These are phyloP conservation scores for Muscicapa striata DNA, from an alignment of 2,797 vertebrate species.

Conservation along the genomic window DNA sequence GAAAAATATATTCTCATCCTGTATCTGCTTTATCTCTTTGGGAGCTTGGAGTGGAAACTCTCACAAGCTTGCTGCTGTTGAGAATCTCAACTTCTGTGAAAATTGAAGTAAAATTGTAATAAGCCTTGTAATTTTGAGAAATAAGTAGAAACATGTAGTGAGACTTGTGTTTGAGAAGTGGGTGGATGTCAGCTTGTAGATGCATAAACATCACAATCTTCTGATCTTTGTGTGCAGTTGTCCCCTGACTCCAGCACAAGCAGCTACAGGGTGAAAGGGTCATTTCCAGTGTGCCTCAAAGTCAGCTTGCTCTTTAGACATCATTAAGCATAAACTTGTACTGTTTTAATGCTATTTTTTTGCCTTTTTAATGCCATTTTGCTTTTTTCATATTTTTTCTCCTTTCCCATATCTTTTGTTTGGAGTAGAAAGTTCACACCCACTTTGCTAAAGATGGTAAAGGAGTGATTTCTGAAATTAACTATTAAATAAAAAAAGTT, in stretches of 20 bases:
- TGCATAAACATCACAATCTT: not conserved
- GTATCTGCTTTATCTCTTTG: not conserved
- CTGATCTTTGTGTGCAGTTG: not conserved
- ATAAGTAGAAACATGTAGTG: not conserved
- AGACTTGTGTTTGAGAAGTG: not conserved
- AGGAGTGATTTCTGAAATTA: slow-evolving; percentile 31
- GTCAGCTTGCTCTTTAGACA: not conserved
- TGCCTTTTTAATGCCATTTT: not conserved
- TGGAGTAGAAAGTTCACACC: slow-evolving; percentile 19
- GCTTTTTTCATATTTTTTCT: not conserved
- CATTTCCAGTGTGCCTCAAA: not conserved
- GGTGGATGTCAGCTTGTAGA: not conserved
- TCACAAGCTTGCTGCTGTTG: not conserved
- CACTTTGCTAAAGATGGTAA: slow-evolving; percentile 15
- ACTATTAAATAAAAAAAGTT: not conserved
- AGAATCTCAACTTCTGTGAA: not conserved
- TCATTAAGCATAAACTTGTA: not conserved
- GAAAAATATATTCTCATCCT: not conserved
- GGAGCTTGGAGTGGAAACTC: not conserved
- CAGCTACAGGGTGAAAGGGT: not conserved
- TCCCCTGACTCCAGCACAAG: not conserved
- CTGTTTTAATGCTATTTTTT: not conserved
- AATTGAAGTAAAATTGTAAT: not conserved
- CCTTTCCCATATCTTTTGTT: slow-evolving; percentile 3
- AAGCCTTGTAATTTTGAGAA: not conserved